Evolutionary conservation across 1,140 invertebrate genomes (phyloP).

Genomic region (Leptopilina boulardi): DNA sequence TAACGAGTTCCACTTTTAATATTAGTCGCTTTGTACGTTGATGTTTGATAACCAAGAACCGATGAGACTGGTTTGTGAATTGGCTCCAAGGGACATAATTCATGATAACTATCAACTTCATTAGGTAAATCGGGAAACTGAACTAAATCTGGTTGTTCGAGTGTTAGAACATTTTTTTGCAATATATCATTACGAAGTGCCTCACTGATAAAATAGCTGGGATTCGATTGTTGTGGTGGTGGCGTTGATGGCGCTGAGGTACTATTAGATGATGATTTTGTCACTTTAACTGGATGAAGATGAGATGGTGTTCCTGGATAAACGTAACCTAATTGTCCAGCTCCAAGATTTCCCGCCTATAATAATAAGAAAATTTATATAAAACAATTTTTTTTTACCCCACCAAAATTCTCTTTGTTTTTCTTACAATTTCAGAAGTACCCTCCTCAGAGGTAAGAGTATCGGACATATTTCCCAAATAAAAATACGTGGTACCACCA

Average conservation of each 20-base stretch:
- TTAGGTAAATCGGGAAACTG: conserved; percentile 86
- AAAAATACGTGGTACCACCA: conserved; percentile 96
- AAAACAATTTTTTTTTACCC: not conserved
- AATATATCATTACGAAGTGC: conserved; percentile 86
- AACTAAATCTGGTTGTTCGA: conserved; percentile 83
- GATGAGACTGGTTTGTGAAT: conserved; percentile 79
- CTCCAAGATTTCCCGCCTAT: conserved; percentile 65
- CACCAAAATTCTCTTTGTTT: too few relatives aligned
- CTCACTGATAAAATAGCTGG: conserved; percentile 85
- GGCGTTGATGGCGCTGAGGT: conserved; percentile 76
- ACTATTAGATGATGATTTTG: conserved; percentile 72
- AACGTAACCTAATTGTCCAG: conserved; percentile 73
- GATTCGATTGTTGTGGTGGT: conserved; percentile 64
- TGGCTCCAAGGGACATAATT: conserved; percentile 89
- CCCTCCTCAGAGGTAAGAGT: conserved; percentile 64
- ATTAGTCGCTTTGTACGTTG: conserved; percentile 95
- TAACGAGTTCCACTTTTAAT: conserved; percentile 90
- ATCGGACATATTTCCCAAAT: conserved; percentile 76
- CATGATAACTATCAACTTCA: conserved; percentile 93
- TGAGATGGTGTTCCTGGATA: conserved; percentile 84
- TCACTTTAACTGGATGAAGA: conserved; percentile 73
- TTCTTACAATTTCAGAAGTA: conserved; percentile 60
- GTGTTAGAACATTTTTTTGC: conserved; percentile 84
- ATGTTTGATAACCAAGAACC: conserved; percentile 85
- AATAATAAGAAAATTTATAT: not conserved